Evolutionary conservation across 2,113 vertebrate genomes (phyloP), one percentile per base, ranked within the genome.

Genomic region (Tiliqua scincoides): DNA sequence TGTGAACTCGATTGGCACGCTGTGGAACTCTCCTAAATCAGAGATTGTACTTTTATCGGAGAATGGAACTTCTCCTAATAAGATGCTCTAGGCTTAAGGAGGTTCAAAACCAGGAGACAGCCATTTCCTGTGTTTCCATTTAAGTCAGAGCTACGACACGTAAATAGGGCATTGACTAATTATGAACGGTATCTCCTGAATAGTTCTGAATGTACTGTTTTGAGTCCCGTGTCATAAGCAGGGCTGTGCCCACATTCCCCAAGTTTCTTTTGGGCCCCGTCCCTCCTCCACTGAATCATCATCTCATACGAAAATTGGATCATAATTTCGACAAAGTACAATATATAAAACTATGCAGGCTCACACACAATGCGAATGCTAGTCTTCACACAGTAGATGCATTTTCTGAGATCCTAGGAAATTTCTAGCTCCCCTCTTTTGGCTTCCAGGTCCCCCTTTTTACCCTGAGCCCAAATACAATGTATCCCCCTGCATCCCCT

Each of bases 21-120:
- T 63, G 30, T 27, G 27, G 40, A 84, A 1, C 74, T 84, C 0
- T 67, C 87, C 21, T 90, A 37, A 88, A 89, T 89, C 0, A 18
- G 27, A 84, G 15, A 76, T 78, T 40, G 83, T 5, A 54, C 12
- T n/a, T 84, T 79, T 89, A 63, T 87, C 89, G 72, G 23, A 85
- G 57, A 80, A 75, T 6, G 11, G 68, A 92, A 8, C 4, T 81
- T 87, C 23, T 81, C 79, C 71, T 76, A 71, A 80, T 86, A 82
- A 80, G 2, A n/a, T 18, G 52, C 37, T 93, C 6, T 67, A 70
- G 59, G 21, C 57, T 74, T 79, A 84, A 59, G 54, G 30, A 85
- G 86, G 75, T 6, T 35, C 71, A 25, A 6, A 1, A 17, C 57
- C 54, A 85, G n/a, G 2, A 18, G 81, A 80, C 0, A 61, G 85